A percentile compares a stretch with the other conserved stretches of the same genome.
Evolutionary conservation across 2,113 vertebrate species (phyloP).

Genomic region (Anarrhichthys ocellatus): DNA sequence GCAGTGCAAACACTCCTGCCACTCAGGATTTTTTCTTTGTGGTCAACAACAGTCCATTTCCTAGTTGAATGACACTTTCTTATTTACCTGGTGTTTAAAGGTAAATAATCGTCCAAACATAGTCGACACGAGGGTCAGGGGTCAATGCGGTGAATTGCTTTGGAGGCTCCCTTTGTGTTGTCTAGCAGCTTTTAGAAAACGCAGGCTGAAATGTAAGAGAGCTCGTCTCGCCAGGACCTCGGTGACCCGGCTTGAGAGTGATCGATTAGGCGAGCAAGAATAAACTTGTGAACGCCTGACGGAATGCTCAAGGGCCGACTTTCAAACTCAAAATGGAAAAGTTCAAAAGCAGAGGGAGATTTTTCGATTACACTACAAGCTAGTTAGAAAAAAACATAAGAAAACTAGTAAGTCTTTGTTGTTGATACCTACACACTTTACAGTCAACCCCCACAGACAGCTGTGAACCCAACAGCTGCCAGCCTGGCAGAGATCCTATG

Average conservation of each 20-base stretch:
- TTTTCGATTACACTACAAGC: background rate
- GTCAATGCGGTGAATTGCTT: slow-evolving; percentile 51
- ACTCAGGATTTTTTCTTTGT: background rate
- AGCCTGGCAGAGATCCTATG: slow-evolving; percentile 20
- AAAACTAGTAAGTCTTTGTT: background rate
- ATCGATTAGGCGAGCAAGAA: slow-evolving; percentile 57
- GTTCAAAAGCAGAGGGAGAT: background rate
- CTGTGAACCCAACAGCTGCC: slow-evolving; percentile 29
- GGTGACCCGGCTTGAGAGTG: slow-evolving; percentile 50
- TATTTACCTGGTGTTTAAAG: slow-evolving; percentile 48
- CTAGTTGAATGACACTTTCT: slow-evolving; percentile 1
- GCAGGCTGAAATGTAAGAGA: slow-evolving; percentile 51
- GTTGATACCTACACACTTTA: background rate
- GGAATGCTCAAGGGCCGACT: background rate
- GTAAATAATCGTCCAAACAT: slow-evolving; percentile 61
- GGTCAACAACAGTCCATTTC: slow-evolving; percentile 10
- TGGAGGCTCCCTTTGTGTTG: slow-evolving; percentile 45
- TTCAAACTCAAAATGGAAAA: slow-evolving; percentile 22
- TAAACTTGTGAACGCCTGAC: slow-evolving; percentile 37
- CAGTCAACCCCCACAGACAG: too few species aligned
- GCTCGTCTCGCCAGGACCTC: slow-evolving; percentile 44
- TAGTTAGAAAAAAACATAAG: background rate
- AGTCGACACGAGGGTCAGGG: slow-evolving; percentile 64
- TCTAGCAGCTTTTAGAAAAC: slow-evolving; percentile 47
- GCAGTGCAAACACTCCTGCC: slow-evolving; percentile 22